Conservation (phyloP, 1,140 invertebrate genomes). For the Hyphantria cunea region DNA sequence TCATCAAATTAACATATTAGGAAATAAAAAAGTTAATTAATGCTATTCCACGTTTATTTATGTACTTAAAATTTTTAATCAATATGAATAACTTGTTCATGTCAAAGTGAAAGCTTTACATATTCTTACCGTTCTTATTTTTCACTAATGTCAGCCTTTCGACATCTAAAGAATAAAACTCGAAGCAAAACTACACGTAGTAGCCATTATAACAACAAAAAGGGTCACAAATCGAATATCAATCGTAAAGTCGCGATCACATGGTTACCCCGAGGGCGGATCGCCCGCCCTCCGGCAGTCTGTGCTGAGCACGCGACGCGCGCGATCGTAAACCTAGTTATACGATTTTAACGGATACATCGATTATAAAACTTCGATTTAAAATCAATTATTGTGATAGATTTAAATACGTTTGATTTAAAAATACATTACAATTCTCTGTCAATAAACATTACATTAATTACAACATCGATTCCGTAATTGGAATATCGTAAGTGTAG, state of each 20-base stretch:
- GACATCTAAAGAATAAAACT: too few relatives aligned
- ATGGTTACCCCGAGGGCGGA: conserved; percentile 59
- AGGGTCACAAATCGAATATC: conserved; percentile 37
- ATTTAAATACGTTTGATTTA: conserved; percentile 7
- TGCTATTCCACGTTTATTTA: too few relatives aligned
- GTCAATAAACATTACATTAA: conserved; percentile 6
- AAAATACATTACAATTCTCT: conserved; percentile 4
- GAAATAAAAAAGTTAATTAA: too few relatives aligned
- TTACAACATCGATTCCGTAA: conserved; percentile 14
- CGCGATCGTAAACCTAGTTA: conserved; percentile 40
- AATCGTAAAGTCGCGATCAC: conserved; percentile 45
- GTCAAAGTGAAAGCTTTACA: too few relatives aligned
- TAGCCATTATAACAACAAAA: conserved; percentile 26
- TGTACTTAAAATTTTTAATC: too few relatives aligned
- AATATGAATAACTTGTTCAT: too few relatives aligned
- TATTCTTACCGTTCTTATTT: too few relatives aligned
- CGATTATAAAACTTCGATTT: conserved; percentile 19
- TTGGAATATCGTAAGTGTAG: conserved; percentile 17
- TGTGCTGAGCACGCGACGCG: conserved; percentile 54
- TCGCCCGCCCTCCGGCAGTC: conserved; percentile 72
- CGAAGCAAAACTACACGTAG: conserved; percentile 10
- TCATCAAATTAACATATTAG: too few relatives aligned
- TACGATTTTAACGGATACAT: conserved; percentile 27
- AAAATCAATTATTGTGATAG: conserved; percentile 23
- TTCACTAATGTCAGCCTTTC: too few relatives aligned